phyloP scores from a whole-genome alignment of 2,888 invertebrate genomes.

The Hetaerina titia region DNA sequence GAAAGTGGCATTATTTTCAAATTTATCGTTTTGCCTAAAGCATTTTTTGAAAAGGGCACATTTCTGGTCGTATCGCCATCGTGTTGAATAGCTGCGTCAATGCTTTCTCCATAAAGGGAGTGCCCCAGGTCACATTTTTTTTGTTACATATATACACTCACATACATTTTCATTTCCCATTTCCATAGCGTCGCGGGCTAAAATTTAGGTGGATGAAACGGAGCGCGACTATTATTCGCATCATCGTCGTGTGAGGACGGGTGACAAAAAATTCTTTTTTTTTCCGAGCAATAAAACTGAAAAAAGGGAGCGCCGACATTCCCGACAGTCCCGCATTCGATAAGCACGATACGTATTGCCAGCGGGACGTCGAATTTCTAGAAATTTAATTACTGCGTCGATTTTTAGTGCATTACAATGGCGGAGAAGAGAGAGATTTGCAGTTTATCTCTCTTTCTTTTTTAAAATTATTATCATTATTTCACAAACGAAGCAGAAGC shows the following conservation, averaged over 20 bases:
- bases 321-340: not conserved
- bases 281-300: not conserved
- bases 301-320: not conserved
- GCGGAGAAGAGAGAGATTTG: not conserved
- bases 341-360: not conserved
- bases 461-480: not conserved
- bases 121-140: not conserved
- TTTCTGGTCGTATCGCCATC: not conserved
- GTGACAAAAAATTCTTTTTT: not conserved
- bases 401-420: not conserved
- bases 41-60: not conserved
- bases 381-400: conserved; percentile 28
- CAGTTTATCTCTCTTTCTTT: not conserved
- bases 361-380: not conserved
- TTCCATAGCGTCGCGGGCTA: not conserved
- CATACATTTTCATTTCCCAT: not conserved
- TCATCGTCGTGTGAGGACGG: not conserved
- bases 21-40: not conserved
- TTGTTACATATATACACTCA: not conserved
- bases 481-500: not conserved
- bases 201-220: not conserved
- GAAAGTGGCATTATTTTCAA: not conserved
- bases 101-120: not conserved
- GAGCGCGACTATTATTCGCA: not conserved
- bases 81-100: not conserved